A percentile compares a stretch with the other conserved stretches of the same genome.
These are phyloP conservation scores for Agriopis marginaria DNA, from an alignment of 2,888 invertebrate species.

Conservation along the genomic window DNA sequence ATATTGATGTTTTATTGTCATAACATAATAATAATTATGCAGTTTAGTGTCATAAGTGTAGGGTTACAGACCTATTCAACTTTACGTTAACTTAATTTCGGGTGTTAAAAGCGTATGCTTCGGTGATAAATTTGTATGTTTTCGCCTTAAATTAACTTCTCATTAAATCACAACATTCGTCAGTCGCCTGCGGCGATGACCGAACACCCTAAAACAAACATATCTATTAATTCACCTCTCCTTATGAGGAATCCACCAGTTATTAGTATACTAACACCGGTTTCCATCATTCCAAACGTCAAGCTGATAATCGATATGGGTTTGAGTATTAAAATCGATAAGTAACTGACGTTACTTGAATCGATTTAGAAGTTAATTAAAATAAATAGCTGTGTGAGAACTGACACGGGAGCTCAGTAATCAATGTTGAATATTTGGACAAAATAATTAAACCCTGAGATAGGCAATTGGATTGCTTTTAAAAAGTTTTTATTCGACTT, in stretches of 20 bases:
- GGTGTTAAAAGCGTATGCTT: neutral
- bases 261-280: constrained; percentile 64
- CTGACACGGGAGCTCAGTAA: constrained; percentile 35
- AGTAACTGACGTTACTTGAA: constrained; percentile 52
- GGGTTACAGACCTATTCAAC: too few species aligned
- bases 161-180: constrained; percentile 69
- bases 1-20: too few species aligned
- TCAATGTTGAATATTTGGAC: constrained; percentile 5
- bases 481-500: too few species aligned
- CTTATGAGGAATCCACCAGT: constrained; percentile 60
- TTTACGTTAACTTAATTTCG: too few species aligned
- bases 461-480: too few species aligned
- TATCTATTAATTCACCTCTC: constrained; percentile 76
- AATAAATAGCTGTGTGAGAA: constrained; percentile 58
- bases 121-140: neutral
- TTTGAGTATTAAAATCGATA: constrained; percentile 67
- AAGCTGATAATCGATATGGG: constrained; percentile 70
- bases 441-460: neutral
- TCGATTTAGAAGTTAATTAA: constrained; percentile 64
- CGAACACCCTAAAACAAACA: constrained; percentile 77
- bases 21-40: too few species aligned
- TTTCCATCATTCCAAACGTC: constrained; percentile 77
- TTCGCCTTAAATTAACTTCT: constrained; percentile 62
- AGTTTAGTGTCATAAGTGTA: too few species aligned
- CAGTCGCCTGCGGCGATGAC: constrained; percentile 72